A percentile compares a stretch with the other conserved stretches of the same genome.
Conservation (phyloP, 1,140 invertebrate genomes). For the Fopius arisanus region DNA sequence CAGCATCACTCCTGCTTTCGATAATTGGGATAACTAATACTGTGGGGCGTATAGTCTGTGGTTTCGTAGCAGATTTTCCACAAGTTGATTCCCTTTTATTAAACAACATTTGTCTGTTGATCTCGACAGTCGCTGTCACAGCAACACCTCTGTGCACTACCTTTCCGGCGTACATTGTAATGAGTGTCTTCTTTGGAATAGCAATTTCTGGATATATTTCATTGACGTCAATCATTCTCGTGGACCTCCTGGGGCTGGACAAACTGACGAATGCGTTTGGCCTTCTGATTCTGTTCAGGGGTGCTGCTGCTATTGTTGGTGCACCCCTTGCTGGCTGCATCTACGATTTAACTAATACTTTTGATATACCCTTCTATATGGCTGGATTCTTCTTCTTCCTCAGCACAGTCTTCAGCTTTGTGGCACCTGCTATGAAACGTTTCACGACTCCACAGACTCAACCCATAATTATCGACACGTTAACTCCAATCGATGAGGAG, state of each 20-base stretch:
- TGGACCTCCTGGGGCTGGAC: slow-evolving; percentile 93
- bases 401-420: slow-evolving; percentile 84
- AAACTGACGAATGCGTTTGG: slow-evolving; percentile 97
- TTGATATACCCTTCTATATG: slow-evolving; percentile 90
- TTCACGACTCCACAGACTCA: slow-evolving; percentile 65
- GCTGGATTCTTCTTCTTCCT: slow-evolving; percentile 88
- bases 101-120: slow-evolving; percentile 92
- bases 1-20: slow-evolving; percentile 89
- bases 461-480: slow-evolving; percentile 72
- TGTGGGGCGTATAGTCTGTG: slow-evolving; percentile 85
- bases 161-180: slow-evolving; percentile 80
- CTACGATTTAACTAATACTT: slow-evolving; percentile 86
- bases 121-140: slow-evolving; percentile 87
- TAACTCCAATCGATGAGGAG: slow-evolving; percentile 83
- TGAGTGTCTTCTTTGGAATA: slow-evolving; percentile 93
- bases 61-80: slow-evolving; percentile 85
- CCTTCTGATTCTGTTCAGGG: slow-evolving; percentile 92
- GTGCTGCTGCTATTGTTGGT: slow-evolving; percentile 87
- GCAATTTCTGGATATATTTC: slow-evolving; percentile 97
- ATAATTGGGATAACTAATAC: slow-evolving; percentile 97
- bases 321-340: slow-evolving; percentile 85
- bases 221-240: slow-evolving; percentile 96
- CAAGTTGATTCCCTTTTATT: slow-evolving; percentile 90
- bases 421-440: slow-evolving; percentile 80
- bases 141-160: slow-evolving; percentile 83